Evolutionary conservation across 2,113 vertebrate genomes (phyloP).

Genomic region (Odobenus rosmarus): DNA sequence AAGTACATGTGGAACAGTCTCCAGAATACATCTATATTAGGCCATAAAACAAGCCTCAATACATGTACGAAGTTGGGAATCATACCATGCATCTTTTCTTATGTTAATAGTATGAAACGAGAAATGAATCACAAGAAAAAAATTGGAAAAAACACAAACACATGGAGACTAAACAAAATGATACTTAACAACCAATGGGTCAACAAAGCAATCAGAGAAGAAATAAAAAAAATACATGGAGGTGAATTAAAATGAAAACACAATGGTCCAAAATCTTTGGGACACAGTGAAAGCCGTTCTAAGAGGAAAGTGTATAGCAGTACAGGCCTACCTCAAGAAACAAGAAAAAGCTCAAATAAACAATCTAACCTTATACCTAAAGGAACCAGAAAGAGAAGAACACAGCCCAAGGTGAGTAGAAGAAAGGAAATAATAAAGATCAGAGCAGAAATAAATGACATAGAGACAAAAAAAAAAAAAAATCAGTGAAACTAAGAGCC

Average conservation of each 20-base stretch:
- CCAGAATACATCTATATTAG: background rate
- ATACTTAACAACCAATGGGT: background rate
- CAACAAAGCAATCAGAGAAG: background rate
- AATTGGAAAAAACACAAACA: background rate
- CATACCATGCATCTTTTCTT: background rate
- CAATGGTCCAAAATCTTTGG: background rate
- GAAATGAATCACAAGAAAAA: background rate
- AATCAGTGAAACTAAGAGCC: background rate
- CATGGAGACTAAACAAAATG: background rate
- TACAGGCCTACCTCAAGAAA: background rate
- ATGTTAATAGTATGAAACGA: background rate
- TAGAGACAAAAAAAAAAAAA: background rate
- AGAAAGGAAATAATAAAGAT: background rate
- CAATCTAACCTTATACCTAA: background rate
- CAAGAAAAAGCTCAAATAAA: background rate
- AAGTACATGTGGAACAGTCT: background rate
- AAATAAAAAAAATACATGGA: background rate
- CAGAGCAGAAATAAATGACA: background rate
- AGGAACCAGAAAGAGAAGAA: background rate
- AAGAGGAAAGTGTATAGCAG: background rate
- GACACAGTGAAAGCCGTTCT: background rate
- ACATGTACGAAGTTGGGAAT: background rate
- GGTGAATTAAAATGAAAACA: background rate
- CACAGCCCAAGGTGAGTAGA: background rate
- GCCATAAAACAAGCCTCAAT: background rate